These are phyloP conservation scores for Delia radicum DNA, from an alignment of 1,140 invertebrate genomes.

Conservation along the genomic window DNA sequence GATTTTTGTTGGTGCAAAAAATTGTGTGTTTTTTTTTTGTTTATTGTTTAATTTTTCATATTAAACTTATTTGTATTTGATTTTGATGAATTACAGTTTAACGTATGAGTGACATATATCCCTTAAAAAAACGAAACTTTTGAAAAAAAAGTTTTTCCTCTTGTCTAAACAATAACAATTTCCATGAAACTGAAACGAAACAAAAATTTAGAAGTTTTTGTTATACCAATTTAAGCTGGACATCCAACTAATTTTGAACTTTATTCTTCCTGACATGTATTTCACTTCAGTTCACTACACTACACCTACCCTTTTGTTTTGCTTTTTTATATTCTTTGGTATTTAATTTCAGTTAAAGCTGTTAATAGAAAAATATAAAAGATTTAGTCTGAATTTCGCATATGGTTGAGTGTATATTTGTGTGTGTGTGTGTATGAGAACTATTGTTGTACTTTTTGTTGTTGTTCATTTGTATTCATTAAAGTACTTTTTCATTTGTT, in stretches of 20 bases:
- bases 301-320: not conserved
- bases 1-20: not conserved
- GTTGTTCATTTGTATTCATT: slow-evolving; percentile 23
- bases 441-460: not conserved
- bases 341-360: not conserved
- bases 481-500: slow-evolving; percentile 22
- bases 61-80: slow-evolving; percentile 11
- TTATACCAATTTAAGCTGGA: not conserved
- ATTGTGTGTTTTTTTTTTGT: not conserved
- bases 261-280: slow-evolving; percentile 1
- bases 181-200: not conserved
- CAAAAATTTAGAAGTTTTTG: not conserved
- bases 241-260: not conserved
- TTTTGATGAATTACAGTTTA: slow-evolving; percentile 22
- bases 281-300: not conserved
- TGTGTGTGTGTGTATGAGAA: not conserved
- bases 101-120: not conserved
- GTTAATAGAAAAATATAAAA: not conserved
- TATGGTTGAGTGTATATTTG: not conserved
- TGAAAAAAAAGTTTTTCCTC: not conserved
- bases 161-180: not conserved
- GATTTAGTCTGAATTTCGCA: not conserved
- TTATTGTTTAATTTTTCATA: not conserved
- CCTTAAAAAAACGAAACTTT: not conserved
- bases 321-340: not conserved